A percentile compares a stretch with the other conserved stretches of the same genome.
Evolutionary conservation across 2,888 invertebrate genomes (phyloP).

Genomic region (Tiliacea citrago): DNA sequence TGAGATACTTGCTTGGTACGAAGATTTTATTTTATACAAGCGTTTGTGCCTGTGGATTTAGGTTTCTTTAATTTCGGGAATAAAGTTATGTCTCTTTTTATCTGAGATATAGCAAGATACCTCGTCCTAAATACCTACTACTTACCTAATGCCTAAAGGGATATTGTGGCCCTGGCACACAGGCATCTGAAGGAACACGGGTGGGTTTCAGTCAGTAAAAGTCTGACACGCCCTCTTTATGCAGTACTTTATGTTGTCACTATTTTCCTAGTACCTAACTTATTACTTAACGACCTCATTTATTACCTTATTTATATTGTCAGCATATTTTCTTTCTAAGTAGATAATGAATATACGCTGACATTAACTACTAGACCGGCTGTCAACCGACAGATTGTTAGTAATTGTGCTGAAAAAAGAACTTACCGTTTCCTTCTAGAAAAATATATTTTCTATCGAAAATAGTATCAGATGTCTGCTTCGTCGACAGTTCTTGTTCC

Average conservation of each 20-base stretch:
- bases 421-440: neutral
- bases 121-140: too few relatives aligned
- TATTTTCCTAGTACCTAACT: neutral
- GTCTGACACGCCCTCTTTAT: too few relatives aligned
- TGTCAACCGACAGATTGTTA: slow-evolving; percentile 1
- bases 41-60: slow-evolving; percentile 4
- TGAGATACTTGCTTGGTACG: neutral
- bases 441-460: neutral
- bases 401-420: slow-evolving; percentile 8
- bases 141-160: too few relatives aligned
- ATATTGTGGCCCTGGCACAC: too few relatives aligned
- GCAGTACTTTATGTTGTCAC: too few relatives aligned
- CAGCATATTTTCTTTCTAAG: neutral
- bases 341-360: neutral
- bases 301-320: neutral
- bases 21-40: neutral
- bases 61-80: slow-evolving; percentile 22
- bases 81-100: slow-evolving; percentile 7
- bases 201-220: too few relatives aligned
- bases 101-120: neutral
- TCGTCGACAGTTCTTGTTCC: neutral
- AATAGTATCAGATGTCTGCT: neutral
- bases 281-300: neutral
- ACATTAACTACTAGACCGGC: neutral
- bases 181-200: too few relatives aligned